Base-by-base conservation (phyloP, 92 coral and sea anemone genomes). In the Heliopora coerulea region DNA sequence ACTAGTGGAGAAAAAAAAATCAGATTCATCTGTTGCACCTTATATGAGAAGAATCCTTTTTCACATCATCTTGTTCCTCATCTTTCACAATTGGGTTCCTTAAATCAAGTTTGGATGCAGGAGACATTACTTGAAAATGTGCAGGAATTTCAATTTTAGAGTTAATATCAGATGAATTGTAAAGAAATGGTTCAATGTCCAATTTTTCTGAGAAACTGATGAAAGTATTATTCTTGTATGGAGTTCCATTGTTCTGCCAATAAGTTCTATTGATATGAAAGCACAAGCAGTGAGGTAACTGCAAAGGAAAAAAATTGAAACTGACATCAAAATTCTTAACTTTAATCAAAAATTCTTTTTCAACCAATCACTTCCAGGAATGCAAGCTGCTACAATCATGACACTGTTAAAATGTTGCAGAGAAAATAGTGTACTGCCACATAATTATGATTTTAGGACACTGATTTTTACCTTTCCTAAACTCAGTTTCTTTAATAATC, bases 381-480 rank as follows among this genome's bases (percentile, higher is more conserved):
- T n/a, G n/a, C n/a, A n/a, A n/a, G n/a, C n/a, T n/a, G n/a, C n/a
- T n/a, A n/a, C n/a, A n/a, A n/a, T n/a, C n/a, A n/a, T n/a, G n/a
- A n/a, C n/a, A n/a, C n/a, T n/a, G n/a, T n/a, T n/a, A n/a, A n/a
- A n/a, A n/a, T n/a, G n/a, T n/a, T n/a, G n/a, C n/a, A n/a, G n/a
- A n/a, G n/a, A n/a, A n/a, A n/a, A n/a, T n/a, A n/a, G n/a, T n/a
- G n/a, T n/a, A n/a, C n/a, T n/a, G n/a, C n/a, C n/a, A n/a, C n/a
- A n/a, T n/a, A n/a, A n/a, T n/a, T n/a, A n/a, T n/a, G n/a, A n/a
- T n/a, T n/a, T n/a, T n/a, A n/a, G n/a, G n/a, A n/a, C n/a, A n/a
- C n/a, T n/a, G n/a, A n/a, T n/a, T n/a, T n/a, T n/a, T 56, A 90
- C 99, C 81, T 95, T 95, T 24, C 97, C 99, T 29, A 95, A 79